These are phyloP conservation scores for Crotalus viridis DNA, from an alignment of 2,113 vertebrate genomes.

Conservation along the genomic window DNA sequence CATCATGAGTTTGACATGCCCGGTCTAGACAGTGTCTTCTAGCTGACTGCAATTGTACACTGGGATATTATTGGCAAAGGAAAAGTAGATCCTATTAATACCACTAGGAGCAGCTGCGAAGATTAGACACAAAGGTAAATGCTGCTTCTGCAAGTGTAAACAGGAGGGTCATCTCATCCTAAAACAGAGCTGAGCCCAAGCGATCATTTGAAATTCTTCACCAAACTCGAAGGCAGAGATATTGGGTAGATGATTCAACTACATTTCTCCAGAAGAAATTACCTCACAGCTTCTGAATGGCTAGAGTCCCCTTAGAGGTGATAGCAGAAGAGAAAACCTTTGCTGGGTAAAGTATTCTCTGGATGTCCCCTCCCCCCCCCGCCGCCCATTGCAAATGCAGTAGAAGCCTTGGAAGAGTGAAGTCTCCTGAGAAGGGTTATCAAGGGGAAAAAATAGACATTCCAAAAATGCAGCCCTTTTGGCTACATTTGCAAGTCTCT, in stretches of 20 bases:
- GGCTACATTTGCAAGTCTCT: not conserved
- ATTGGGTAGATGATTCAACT: not conserved
- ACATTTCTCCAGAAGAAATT: not conserved
- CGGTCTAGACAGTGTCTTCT: not conserved
- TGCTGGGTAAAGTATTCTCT: not conserved
- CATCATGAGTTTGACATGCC: too few species aligned
- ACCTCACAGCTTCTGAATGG: not conserved
- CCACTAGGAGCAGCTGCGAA: not conserved
- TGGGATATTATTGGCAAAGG: not conserved
- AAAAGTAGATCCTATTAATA: not conserved
- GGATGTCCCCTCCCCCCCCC: not conserved
- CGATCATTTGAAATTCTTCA: not conserved
- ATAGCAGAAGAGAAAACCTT: not conserved
- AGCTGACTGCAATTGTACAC: not conserved
- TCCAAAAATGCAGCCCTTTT: not conserved
- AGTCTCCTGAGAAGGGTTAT: not conserved
- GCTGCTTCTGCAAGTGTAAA: not conserved
- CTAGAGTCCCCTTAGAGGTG: not conserved
- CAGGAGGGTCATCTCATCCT: not conserved
- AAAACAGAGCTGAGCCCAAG: not conserved
- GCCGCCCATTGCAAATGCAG: not conserved
- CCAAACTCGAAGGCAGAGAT: not conserved
- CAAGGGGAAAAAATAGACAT: not conserved
- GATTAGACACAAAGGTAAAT: not conserved
- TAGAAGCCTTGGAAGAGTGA: not conserved